Percentiles rank a stretch among this genome's conserved stretches.
Evolutionary conservation across 1,140 invertebrate genomes (phyloP).

Genomic region (Berghia stephanieae): DNA sequence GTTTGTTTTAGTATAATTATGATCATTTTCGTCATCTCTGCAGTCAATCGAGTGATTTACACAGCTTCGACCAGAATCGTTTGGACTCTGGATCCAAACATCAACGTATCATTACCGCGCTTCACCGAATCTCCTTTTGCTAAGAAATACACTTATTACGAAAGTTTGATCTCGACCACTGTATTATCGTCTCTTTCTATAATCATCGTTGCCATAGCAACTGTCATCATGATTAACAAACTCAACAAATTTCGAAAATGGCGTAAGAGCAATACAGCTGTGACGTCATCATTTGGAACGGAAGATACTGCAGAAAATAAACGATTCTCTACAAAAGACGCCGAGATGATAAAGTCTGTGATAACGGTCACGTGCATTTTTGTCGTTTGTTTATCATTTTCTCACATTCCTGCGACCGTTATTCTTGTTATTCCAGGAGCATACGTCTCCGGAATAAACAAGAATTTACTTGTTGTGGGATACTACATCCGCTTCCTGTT

Average conservation of each 20-base stretch:
- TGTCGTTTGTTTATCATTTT: not conserved
- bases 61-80: not conserved
- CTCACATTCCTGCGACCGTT: not conserved
- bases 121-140: not conserved
- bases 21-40: not conserved
- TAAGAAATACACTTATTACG: not conserved
- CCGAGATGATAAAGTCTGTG: not conserved
- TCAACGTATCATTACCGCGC: not conserved
- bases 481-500: not conserved
- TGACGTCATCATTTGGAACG: not conserved
- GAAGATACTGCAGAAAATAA: not conserved
- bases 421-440: not conserved
- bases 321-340: not conserved
- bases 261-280: not conserved
- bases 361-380: not conserved
- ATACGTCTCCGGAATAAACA: not conserved
- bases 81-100: not conserved
- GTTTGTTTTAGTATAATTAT: not conserved
- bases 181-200: not conserved
- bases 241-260: conserved; percentile 1
- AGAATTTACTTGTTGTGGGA: not conserved
- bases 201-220: not conserved
- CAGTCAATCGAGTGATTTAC: not conserved
- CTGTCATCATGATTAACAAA: not conserved
- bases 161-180: not conserved